Evolutionary conservation across 2,888 invertebrate species (phyloP).

Genomic region (Ptychoptera contaminata): DNA sequence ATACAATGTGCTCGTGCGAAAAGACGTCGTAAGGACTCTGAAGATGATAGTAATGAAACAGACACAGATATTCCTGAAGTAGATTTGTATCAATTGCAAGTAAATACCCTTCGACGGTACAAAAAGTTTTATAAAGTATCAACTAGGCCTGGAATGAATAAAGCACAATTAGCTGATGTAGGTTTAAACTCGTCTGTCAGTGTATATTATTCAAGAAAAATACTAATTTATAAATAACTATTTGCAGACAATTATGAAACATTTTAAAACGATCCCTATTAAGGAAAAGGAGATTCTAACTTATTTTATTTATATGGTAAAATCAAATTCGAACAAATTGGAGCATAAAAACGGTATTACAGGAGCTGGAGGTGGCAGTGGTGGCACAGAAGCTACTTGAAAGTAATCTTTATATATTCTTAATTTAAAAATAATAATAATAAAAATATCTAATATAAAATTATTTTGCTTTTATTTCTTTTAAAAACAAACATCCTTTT

Average conservation of each 20-base stretch:
- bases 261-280: slow-evolving; percentile 89
- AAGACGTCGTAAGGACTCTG: slow-evolving; percentile 81
- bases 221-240: slow-evolving; percentile 11
- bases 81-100: slow-evolving; percentile 83
- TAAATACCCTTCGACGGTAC: slow-evolving; percentile 85
- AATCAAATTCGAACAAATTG: slow-evolving; percentile 50
- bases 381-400: too few species aligned
- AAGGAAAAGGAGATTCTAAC: slow-evolving; percentile 89
- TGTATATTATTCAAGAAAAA: background rate
- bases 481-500: too few species aligned
- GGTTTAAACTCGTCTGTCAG: slow-evolving; percentile 20
- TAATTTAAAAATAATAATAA: too few species aligned
- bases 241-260: slow-evolving; percentile 80
- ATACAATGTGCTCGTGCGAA: slow-evolving; percentile 92
- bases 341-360: slow-evolving; percentile 30
- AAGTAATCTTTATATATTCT: too few species aligned
- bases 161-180: slow-evolving; percentile 92
- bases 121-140: slow-evolving; percentile 87
- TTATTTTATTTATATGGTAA: slow-evolving; percentile 91
- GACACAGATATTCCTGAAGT: slow-evolving; percentile 85
- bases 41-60: slow-evolving; percentile 88
- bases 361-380: background rate
- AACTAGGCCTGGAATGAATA: slow-evolving; percentile 81
- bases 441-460: background rate
- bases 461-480: background rate